Conservation (phyloP, 2,113 vertebrate genomes). For the Dermatemys mawii region DNA sequence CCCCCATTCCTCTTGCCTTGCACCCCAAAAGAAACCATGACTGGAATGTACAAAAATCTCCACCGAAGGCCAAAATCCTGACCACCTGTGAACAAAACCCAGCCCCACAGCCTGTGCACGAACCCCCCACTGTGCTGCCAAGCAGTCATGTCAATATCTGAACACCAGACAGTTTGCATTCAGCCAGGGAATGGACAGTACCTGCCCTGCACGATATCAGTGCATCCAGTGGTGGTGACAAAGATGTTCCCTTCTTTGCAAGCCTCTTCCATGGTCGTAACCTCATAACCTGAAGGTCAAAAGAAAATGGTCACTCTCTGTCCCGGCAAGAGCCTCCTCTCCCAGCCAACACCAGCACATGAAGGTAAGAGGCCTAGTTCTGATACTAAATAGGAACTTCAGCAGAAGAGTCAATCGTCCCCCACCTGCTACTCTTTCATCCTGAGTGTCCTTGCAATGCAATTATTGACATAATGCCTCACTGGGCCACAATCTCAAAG, state of each 20-base stretch:
- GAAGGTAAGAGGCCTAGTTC: not conserved
- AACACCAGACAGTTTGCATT: not conserved
- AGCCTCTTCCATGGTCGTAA: conserved; percentile 98
- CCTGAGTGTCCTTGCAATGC: not conserved
- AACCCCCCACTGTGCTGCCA: not conserved
- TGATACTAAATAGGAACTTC: not conserved
- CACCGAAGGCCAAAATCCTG: not conserved
- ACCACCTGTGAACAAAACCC: not conserved
- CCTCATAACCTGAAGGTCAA: conserved; percentile 89
- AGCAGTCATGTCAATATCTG: not conserved
- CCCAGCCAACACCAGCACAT: not conserved
- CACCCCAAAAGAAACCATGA: not conserved
- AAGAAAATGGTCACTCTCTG: not conserved
- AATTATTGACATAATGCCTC: not conserved
- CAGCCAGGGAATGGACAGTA: conserved; percentile 60
- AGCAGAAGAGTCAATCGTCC: not conserved
- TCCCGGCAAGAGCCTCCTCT: not conserved
- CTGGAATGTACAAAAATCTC: not conserved
- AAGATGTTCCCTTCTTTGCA: conserved; percentile 97
- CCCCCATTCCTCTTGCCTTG: not conserved
- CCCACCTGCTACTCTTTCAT: not conserved
- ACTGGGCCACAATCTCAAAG: not conserved
- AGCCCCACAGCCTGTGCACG: not conserved
- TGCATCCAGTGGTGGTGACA: conserved; percentile 96
- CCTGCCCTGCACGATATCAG: conserved; percentile 92